phyloP scores from a whole-genome alignment of 2,797 vertebrate genomes.

The Valencia hispanica region DNA sequence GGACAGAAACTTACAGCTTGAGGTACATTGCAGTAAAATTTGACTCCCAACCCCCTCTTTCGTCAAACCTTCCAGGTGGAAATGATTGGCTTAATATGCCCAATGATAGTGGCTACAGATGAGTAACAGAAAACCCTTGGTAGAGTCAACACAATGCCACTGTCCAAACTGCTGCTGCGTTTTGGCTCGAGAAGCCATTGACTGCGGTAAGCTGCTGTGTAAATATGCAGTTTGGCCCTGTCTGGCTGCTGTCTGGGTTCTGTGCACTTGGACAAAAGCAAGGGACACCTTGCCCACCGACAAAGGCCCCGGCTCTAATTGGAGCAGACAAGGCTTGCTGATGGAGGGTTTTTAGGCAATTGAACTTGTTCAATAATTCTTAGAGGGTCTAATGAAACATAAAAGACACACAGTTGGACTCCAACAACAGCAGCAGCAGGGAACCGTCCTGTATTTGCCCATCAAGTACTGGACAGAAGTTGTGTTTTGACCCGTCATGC shows the following conservation, averaged over 20 bases:
- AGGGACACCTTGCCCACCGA: constrained; percentile 82
- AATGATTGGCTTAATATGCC: constrained; percentile 58
- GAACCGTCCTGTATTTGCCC: constrained; percentile 51
- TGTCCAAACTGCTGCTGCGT: constrained; percentile 72
- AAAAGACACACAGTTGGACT: constrained; percentile 72
- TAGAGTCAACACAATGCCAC: constrained; percentile 77
- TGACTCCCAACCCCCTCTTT: constrained; percentile 33
- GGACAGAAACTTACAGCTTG: constrained; percentile 8
- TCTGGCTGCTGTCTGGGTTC: constrained; percentile 85
- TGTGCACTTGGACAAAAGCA: constrained; percentile 80
- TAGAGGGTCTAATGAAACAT: constrained; percentile 72
- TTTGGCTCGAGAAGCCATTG: constrained; percentile 80
- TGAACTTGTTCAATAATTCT: constrained; percentile 77
- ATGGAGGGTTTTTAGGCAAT: constrained; percentile 83
- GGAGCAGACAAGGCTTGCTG: constrained; percentile 81
- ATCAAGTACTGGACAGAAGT: constrained; percentile 60
- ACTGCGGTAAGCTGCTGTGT: constrained; percentile 80
- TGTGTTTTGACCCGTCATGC: constrained; percentile 62
- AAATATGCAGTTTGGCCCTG: constrained; percentile 82
- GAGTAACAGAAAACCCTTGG: constrained; percentile 79
- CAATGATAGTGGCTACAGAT: constrained; percentile 70
- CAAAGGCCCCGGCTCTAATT: constrained; percentile 77
- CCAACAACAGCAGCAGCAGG: constrained; percentile 51
- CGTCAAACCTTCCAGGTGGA: constrained; percentile 57
- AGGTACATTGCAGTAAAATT: constrained; percentile 10